A percentile compares a stretch with the other conserved stretches of the same genome.
phyloP scores from a whole-genome alignment of 2,888 invertebrate species.

The Agrotis exclamationis region DNA sequence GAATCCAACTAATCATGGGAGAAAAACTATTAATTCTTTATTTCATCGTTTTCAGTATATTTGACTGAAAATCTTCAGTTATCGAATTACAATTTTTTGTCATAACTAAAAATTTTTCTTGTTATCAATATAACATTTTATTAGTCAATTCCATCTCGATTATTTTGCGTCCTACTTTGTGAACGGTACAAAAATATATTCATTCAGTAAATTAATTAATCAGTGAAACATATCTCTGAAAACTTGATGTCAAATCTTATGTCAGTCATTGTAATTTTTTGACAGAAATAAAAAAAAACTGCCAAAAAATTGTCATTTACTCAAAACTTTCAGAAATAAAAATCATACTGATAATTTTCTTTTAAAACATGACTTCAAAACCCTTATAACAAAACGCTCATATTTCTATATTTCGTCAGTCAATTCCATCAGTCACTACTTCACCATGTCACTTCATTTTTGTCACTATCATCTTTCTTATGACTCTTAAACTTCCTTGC shows the following conservation, averaged over 20 bases:
- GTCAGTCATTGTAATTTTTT: neutral
- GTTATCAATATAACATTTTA: conserved; percentile 20
- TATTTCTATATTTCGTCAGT: conserved; percentile 18
- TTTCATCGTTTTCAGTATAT: neutral
- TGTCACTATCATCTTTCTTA: conserved; percentile 2
- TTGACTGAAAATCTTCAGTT: conserved; percentile 1
- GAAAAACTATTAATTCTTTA: neutral
- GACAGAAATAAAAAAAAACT: too few species aligned
- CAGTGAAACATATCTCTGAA: neutral
- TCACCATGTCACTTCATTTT: conserved; percentile 13
- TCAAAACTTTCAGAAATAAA: neutral
- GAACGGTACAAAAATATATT: neutral
- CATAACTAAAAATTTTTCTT: conserved; percentile 11
- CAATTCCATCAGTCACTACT: conserved; percentile 2
- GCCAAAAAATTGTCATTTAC: too few species aligned
- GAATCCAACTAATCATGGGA: neutral
- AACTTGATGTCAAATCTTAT: neutral
- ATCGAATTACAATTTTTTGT: neutral
- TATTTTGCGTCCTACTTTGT: conserved; percentile 2
- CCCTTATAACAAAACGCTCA: neutral
- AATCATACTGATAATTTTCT: too few species aligned
- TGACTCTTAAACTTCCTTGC: conserved; percentile 29
- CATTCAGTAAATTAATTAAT: too few species aligned
- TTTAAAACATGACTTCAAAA: neutral
- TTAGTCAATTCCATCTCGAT: conserved; percentile 15